phyloP scores from a whole-genome alignment of 2,888 invertebrate species.

The Drosophila percnosoma region DNA sequence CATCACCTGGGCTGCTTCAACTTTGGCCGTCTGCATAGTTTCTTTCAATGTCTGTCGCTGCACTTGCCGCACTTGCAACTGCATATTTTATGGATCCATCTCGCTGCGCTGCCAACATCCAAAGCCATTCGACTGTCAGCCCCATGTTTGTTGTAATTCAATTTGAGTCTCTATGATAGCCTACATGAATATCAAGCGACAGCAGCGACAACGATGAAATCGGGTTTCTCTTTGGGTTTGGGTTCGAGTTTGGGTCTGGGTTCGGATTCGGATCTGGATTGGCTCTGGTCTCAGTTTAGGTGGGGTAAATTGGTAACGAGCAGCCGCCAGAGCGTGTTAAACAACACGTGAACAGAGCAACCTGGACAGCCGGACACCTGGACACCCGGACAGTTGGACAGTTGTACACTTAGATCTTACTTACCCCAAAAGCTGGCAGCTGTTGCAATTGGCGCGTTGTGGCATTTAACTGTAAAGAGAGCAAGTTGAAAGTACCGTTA shows the following conservation, averaged over 20 bases:
- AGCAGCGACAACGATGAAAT: constrained; percentile 21
- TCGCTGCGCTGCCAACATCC: constrained; percentile 29
- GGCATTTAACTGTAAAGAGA: constrained; percentile 40
- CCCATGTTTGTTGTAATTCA: constrained; percentile 61
- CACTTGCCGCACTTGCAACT: constrained; percentile 74
- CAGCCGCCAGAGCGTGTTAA: constrained; percentile 59
- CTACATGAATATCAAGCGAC: constrained; percentile 59
- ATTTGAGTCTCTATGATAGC: constrained; percentile 65
- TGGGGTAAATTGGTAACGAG: constrained; percentile 44
- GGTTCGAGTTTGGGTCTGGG: constrained; percentile 6
- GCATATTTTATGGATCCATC: constrained; percentile 52
- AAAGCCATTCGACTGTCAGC: constrained; percentile 54
- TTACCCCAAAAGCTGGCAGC: constrained; percentile 48
- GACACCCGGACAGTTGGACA: background rate
- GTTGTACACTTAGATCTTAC: constrained; percentile 36
- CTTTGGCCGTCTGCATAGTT: constrained; percentile 24
- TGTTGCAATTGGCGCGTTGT: constrained; percentile 24
- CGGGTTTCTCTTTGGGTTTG: background rate
- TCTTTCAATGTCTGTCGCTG: constrained; percentile 54
- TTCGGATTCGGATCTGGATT: constrained; percentile 1
- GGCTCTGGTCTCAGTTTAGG: background rate
- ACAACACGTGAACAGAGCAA: constrained; percentile 58
- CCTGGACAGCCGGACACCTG: constrained; percentile 2
- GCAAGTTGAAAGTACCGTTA: constrained; percentile 18
- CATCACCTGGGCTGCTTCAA: constrained; percentile 66